Percentiles rank a stretch among this genome's conserved stretches.
phyloP scores from a whole-genome alignment of 2,113 vertebrate genomes.

The Psophia crepitans region DNA sequence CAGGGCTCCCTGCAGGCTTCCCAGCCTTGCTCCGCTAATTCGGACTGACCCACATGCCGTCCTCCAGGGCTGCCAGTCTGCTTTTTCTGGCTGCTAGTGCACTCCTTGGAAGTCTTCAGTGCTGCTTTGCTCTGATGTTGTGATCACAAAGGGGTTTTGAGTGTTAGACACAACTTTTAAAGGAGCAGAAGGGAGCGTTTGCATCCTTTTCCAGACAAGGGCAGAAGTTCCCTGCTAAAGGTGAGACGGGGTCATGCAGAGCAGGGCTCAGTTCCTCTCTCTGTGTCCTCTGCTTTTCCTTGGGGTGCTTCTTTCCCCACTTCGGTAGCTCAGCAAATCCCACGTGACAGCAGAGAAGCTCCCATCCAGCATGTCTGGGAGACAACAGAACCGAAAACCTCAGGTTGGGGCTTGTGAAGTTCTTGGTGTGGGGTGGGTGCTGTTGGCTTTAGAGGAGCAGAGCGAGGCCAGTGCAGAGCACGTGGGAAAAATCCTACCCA shows the following conservation, averaged over 20 bases:
- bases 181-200: background rate
- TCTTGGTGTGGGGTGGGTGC: background rate
- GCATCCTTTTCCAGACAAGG: background rate
- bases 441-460: background rate
- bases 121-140: background rate
- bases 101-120: background rate
- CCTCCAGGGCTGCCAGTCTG: background rate
- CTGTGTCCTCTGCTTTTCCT: background rate
- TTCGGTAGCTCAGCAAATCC: background rate
- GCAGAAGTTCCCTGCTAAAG: background rate
- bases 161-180: background rate
- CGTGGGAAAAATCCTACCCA: background rate
- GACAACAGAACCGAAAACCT: background rate
- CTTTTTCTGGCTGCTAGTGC: rapidly evolving
- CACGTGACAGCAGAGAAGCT: background rate
- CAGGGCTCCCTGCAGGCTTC: background rate
- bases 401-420: background rate
- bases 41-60: background rate
- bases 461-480: background rate
- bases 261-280: background rate
- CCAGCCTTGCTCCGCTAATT: background rate
- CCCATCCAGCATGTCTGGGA: background rate
- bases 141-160: background rate
- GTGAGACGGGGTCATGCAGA: background rate
- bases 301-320: rapidly evolving